Evolutionary conservation across 2,113 vertebrate genomes (phyloP).

Genomic region (Ceyx margarethae): DNA sequence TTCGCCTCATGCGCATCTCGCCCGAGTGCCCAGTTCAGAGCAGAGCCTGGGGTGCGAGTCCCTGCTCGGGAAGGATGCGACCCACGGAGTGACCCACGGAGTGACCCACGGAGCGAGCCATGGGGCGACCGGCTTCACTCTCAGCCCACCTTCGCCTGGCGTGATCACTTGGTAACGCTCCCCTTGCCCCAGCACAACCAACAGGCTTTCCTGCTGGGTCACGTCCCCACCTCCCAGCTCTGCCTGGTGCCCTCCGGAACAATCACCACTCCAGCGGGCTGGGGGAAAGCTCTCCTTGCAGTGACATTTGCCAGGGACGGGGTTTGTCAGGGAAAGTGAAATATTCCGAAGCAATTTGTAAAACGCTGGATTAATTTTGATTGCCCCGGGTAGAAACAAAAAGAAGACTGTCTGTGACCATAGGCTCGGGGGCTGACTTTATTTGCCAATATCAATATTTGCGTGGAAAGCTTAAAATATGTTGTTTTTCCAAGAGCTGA

Average conservation of each 20-base stretch:
- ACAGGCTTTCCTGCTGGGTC: background rate
- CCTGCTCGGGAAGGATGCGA: background rate
- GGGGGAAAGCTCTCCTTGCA: background rate
- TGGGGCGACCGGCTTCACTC: background rate
- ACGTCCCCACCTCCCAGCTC: background rate
- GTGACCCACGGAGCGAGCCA: too few species aligned
- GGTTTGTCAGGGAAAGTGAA: conserved; percentile 26
- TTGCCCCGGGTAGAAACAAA: conserved; percentile 58
- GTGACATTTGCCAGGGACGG: background rate
- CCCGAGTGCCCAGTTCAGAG: background rate
- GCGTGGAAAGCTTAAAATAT: conserved; percentile 74
- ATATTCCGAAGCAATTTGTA: conserved; percentile 43
- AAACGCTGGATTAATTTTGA: conserved; percentile 49
- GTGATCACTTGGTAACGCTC: background rate
- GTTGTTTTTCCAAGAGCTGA: conserved; percentile 70
- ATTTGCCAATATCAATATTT: conserved; percentile 79
- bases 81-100: too few species aligned
- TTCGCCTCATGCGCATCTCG: background rate
- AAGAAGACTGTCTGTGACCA: conserved; percentile 58
- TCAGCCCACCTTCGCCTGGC: background rate
- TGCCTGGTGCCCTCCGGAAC: background rate
- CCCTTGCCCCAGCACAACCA: background rate
- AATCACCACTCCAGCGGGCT: background rate
- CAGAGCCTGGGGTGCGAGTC: background rate
- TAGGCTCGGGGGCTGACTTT: conserved; percentile 28